phyloP scores from a whole-genome alignment of 1,140 invertebrate genomes.

The Ganaspis sp. region DNA sequence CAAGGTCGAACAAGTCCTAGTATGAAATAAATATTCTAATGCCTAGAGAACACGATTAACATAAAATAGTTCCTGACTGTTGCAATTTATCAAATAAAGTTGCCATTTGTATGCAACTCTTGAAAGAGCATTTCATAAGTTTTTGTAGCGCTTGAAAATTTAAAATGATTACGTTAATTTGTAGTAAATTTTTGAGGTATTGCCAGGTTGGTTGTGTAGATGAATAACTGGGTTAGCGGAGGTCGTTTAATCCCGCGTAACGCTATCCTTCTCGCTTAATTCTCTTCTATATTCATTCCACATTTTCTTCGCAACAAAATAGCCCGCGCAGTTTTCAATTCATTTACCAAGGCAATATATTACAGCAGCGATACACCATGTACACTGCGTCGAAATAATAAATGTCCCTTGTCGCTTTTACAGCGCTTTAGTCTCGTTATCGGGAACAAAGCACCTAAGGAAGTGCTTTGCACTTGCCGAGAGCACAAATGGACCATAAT shows the following conservation, averaged over 20 bases:
- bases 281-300: conserved; percentile 2
- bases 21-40: too few species aligned
- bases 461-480: conserved; percentile 62
- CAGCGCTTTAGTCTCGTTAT: conserved; percentile 65
- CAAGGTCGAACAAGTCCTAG: too few species aligned
- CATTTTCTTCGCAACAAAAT: conserved; percentile 3
- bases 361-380: conserved; percentile 23
- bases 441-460: conserved; percentile 61
- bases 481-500: conserved; percentile 61
- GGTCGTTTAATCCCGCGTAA: background rate
- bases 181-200: conserved; percentile 15
- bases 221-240: conserved; percentile 3
- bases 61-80: too few species aligned
- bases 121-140: background rate
- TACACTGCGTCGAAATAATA: conserved; percentile 54
- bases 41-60: background rate
- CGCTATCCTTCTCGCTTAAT: background rate
- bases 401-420: conserved; percentile 55
- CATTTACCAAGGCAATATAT: conserved; percentile 35
- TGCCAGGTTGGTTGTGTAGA: background rate
- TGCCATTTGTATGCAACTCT: background rate
- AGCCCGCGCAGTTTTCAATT: conserved; percentile 43
- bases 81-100: too few species aligned
- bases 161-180: conserved; percentile 12
- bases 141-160: conserved; percentile 2